Conservation (phyloP, 2,888 invertebrate genomes). For the Lasius fuliginosus region DNA sequence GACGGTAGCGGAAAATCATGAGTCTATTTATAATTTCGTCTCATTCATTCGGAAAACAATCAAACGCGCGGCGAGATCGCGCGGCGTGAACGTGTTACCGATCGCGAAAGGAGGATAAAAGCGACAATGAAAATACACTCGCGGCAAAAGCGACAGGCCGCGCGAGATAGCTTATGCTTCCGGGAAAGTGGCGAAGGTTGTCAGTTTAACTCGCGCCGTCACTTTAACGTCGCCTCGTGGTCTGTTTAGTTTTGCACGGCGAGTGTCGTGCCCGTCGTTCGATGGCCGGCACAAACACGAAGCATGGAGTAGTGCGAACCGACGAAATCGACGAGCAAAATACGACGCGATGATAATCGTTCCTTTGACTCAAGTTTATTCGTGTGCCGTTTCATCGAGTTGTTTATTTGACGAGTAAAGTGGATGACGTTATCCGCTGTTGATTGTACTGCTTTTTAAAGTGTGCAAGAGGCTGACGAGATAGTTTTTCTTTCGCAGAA, state of each 20-base stretch:
- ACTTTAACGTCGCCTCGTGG: constrained; percentile 72
- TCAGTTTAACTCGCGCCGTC: constrained; percentile 75
- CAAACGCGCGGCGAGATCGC: constrained; percentile 66
- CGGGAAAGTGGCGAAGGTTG: constrained; percentile 79
- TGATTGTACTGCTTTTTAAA: constrained; percentile 27
- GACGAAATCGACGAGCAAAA: constrained; percentile 61
- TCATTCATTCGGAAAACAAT: constrained; percentile 75
- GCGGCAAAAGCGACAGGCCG: constrained; percentile 74
- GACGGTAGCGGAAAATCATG: constrained; percentile 58
- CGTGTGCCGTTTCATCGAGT: constrained; percentile 43
- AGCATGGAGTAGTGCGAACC: constrained; percentile 54
- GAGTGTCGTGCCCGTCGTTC: constrained; percentile 71
- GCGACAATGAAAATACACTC: constrained; percentile 77
- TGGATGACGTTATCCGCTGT: constrained; percentile 37
- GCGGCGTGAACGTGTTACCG: constrained; percentile 46
- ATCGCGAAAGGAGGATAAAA: constrained; percentile 72
- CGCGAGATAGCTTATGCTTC: constrained; percentile 77
- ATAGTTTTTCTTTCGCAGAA: not conserved
- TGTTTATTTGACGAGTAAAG: constrained; percentile 54
- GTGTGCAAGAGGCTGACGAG: not conserved
- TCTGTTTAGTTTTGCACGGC: constrained; percentile 80
- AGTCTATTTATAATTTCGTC: constrained; percentile 75
- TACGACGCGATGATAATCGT: constrained; percentile 56
- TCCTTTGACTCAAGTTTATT: constrained; percentile 55
- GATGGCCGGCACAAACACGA: constrained; percentile 69